Base-by-base conservation (phyloP, 1,140 invertebrate species). In the Dufourea novaeangliae region DNA sequence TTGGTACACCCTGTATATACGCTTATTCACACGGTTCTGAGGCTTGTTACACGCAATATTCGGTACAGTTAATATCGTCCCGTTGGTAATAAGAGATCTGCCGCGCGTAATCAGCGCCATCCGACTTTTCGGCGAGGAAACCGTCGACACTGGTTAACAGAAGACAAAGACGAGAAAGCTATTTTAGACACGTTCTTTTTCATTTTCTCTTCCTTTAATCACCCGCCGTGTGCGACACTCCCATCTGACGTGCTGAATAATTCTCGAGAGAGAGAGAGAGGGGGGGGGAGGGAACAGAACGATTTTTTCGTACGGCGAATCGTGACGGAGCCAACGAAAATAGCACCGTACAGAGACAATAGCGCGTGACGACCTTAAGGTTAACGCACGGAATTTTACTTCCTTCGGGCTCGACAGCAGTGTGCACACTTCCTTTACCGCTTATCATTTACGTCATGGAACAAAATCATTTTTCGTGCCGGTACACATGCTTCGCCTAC, bases 231-330 rank as follows among this genome's bases (percentile, higher is more conserved):
- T 17, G 14, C 52, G 22, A 70, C 25, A 54, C 44, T 81, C 27
- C 39, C 67, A 22, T 63, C 52, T 41, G 27, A 81, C 54, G 29
- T 44, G 79, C 39, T 14, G 25, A 27, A 68, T 80, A 63, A 78
- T 83, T 61, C 56, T n/a, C n/a, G n/a, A n/a, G n/a, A n/a, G n/a
- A n/a, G n/a, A n/a, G n/a, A n/a, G n/a, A n/a, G n/a, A n/a, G n/a
- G n/a, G n/a, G n/a, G n/a, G n/a, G 37, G 63, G 46, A 72, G 41
- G 73, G 79, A 83, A 78, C 63, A 46, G 56, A 83, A 37, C 73
- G 68, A 83, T 82, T 54, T 82, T 83, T 82, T 83, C 66, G 79
- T 83, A 83, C 56, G 39, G 25, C 63, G 81, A 56, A 78, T 78
- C 79, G 63, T 78, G 79, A 83, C 67, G 81, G 69, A 29, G 68